Conservation (phyloP, 1,140 invertebrate genomes). For the Himalopsyche phryganea region DNA sequence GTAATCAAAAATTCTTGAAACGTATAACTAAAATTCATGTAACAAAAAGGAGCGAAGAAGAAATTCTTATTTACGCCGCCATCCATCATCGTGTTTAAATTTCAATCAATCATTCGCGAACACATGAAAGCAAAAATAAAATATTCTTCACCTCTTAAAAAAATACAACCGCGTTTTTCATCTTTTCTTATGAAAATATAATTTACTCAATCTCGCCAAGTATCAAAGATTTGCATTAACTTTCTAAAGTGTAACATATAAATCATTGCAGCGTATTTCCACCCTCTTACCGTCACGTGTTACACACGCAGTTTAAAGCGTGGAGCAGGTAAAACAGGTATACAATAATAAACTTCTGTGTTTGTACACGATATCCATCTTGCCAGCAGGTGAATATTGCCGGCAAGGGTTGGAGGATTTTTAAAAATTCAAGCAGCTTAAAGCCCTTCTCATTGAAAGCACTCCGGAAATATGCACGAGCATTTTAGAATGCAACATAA, state of each 20-base stretch:
- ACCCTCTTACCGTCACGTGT: constrained; percentile 28
- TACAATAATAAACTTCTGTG: constrained; percentile 26
- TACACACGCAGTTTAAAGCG: constrained; percentile 9
- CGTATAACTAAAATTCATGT: no score
- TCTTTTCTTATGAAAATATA: constrained; percentile 6
- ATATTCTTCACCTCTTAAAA: no score
- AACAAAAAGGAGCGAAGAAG: no score
- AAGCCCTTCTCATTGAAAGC: no score
- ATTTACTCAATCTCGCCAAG: constrained; percentile 18
- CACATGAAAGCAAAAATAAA: neutral
- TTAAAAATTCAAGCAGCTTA: no score
- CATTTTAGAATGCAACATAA: no score
- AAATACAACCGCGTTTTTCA: neutral
- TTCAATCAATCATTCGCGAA: constrained; percentile 17
- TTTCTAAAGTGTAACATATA: constrained; percentile 25
- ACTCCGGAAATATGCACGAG: no score
- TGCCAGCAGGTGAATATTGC: constrained; percentile 8
- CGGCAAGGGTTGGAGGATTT: no score
- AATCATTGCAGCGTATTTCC: constrained; percentile 30
- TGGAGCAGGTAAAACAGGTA: constrained; percentile 7
- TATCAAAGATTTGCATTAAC: constrained; percentile 31
- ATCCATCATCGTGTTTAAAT: constrained; percentile 18
- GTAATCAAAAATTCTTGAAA: no score
- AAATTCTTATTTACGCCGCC: constrained; percentile 2
- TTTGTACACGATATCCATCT: constrained; percentile 23